A percentile compares a stretch with the other conserved stretches of the same genome.
Conservation (phyloP, 2,797 vertebrate genomes). For the Hipposideros larvatus region DNA sequence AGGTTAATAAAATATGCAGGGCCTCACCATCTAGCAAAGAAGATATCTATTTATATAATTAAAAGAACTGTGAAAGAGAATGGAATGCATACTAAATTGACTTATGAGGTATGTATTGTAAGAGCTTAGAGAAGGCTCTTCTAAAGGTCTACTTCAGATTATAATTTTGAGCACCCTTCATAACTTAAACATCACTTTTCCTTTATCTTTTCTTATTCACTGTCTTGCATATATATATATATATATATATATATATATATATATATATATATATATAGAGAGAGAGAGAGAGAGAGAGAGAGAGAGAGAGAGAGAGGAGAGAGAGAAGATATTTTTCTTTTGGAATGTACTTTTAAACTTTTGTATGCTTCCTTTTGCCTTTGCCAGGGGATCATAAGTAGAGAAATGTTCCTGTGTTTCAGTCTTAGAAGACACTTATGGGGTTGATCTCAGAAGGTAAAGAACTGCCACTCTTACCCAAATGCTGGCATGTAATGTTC, state of each 20-base stretch:
- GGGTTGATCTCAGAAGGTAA: not conserved
- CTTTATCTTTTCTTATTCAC: not conserved
- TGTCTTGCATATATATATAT: too few species aligned
- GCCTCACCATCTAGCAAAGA: not conserved
- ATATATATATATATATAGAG: too few species aligned
- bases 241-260: too few species aligned
- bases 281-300: too few species aligned
- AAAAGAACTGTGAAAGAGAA: not conserved
- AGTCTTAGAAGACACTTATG: not conserved
- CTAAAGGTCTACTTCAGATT: not conserved
- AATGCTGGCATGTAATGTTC: not conserved
- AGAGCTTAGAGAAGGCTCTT: not conserved
- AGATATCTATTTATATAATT: constrained; percentile 42
- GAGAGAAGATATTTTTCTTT: not conserved
- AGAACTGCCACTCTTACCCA: not conserved
- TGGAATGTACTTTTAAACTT: not conserved
- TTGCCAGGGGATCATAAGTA: not conserved
- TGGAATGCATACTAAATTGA: not conserved
- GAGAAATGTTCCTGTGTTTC: not conserved
- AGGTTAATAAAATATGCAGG: not conserved
- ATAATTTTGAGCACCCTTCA: not conserved
- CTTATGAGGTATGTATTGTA: not conserved
- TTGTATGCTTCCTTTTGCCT: not conserved
- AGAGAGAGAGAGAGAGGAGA: too few species aligned
- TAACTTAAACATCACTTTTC: not conserved